Conservation (phyloP, 37 sponge, comb jelly and placozoan species). For the Diacarnus erythraeanus region DNA sequence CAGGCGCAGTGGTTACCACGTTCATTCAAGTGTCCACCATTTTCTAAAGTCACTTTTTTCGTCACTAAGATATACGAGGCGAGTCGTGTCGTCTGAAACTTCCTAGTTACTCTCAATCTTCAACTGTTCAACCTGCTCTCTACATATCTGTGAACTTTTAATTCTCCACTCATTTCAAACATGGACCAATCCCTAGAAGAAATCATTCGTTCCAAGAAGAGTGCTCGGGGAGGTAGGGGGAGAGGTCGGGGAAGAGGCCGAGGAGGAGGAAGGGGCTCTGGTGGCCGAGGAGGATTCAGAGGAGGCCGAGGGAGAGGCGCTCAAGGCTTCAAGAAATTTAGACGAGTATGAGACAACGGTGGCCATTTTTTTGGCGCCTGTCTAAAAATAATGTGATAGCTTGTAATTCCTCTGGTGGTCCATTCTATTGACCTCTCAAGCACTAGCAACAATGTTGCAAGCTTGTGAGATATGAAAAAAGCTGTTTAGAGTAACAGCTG, state of each 20-base stretch:
- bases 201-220: slow-evolving; percentile 62
- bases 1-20: too few relatives aligned
- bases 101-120: too few relatives aligned
- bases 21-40: too few relatives aligned
- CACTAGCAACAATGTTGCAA: too few relatives aligned
- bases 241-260: slow-evolving; percentile 36
- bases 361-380: slow-evolving; percentile 20
- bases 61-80: too few relatives aligned
- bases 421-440: not conserved
- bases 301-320: slow-evolving; percentile 28
- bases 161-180: too few relatives aligned
- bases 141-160: too few relatives aligned
- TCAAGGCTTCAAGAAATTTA: not conserved
- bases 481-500: too few relatives aligned
- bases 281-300: slow-evolving; percentile 22
- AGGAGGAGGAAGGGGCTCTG: slow-evolving; percentile 18
- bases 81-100: too few relatives aligned
- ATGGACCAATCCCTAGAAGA: slow-evolving; percentile 76
- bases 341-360: not conserved
- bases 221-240: not conserved
- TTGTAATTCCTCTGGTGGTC: slow-evolving; percentile 25
- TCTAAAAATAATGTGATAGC: not conserved
- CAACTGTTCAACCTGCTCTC: too few relatives aligned
- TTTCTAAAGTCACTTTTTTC: too few relatives aligned
- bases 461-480: too few relatives aligned